Base-by-base conservation (phyloP, 2,888 invertebrate species). In the Troides aeacus region DNA sequence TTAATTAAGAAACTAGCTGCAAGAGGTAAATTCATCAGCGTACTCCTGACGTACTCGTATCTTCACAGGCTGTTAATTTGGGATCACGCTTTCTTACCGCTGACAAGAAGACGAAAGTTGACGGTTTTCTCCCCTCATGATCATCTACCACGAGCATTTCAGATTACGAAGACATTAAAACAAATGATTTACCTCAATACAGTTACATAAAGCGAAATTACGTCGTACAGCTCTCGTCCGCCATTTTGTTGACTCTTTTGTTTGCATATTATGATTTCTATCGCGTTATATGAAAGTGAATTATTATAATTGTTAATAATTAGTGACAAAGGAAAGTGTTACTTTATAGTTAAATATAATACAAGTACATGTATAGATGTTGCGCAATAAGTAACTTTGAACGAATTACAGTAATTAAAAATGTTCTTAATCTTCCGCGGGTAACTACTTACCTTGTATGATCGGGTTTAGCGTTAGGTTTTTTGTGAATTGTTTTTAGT, bases 21-120 rank as follows among this genome's bases (percentile, higher is more conserved):
- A 23, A 24, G 21, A 64, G 57, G 61, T 66, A 65, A 62, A 62
- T 42, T 62, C 39, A 56, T 36, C 57, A 57, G 66, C 66, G 62
- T 65, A 66, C 53, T 62, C 66, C 24, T 65, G 69, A 58, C 60
- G 46, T 46, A 46, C 46, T 46, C 46, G 64, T 68, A 72, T 72
- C 72, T 72, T 71, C 72, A 88, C 90, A 90, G 84, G 74, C 87
- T 81, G 89, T 89, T 92, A 89, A 89, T 89, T 90, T 86, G 82
- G 81, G 79, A 83, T 76, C 85, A 90, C 90, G 90, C 91, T 91
- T 90, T 91, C 90, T 89, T 84, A 79, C 75, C 80, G 72, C 72
- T 50, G 50, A 62, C 46, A 46, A 21, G 62, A 66, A 70, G 64
- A 62, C 62, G 64, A 70, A 62, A 70, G 69, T 70, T 62, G 18